Evolutionary conservation across 2,797 vertebrate species (phyloP).

Genomic region (Alauda arvensis): DNA sequence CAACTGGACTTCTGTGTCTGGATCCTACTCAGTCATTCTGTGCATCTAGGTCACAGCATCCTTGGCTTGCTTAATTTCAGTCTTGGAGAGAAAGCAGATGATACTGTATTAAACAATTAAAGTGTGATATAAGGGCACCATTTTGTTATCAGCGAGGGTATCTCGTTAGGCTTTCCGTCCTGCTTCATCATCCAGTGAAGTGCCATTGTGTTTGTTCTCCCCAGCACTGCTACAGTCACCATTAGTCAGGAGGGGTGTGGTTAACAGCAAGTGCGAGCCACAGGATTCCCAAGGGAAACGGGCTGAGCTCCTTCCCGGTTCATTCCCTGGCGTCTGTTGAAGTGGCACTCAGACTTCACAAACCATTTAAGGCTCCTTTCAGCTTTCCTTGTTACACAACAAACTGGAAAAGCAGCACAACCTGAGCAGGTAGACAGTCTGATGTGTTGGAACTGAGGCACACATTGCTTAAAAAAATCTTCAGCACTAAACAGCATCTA

Average conservation of each 20-base stretch:
- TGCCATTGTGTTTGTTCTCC: background rate
- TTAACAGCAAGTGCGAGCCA: background rate
- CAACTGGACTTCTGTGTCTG: background rate
- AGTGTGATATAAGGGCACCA: background rate
- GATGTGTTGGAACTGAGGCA: background rate
- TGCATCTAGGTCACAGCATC: background rate
- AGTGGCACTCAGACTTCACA: background rate
- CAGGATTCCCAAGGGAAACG: background rate
- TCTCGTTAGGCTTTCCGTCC: background rate
- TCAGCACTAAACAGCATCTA: background rate
- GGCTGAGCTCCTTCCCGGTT: background rate
- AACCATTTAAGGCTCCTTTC: background rate
- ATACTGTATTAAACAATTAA: background rate
- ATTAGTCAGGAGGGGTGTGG: background rate
- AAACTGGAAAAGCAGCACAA: background rate
- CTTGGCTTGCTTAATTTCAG: background rate
- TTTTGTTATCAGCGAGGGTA: background rate
- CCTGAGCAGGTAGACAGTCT: background rate
- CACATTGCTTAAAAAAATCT: background rate
- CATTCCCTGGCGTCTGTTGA: background rate
- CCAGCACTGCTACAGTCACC: background rate
- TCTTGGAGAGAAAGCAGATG: conserved; percentile 1
- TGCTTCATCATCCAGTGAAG: background rate
- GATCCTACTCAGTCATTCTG: background rate
- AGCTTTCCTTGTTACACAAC: background rate